phyloP scores from a whole-genome alignment of 2,888 invertebrate species.

The Meta bourneti region DNA sequence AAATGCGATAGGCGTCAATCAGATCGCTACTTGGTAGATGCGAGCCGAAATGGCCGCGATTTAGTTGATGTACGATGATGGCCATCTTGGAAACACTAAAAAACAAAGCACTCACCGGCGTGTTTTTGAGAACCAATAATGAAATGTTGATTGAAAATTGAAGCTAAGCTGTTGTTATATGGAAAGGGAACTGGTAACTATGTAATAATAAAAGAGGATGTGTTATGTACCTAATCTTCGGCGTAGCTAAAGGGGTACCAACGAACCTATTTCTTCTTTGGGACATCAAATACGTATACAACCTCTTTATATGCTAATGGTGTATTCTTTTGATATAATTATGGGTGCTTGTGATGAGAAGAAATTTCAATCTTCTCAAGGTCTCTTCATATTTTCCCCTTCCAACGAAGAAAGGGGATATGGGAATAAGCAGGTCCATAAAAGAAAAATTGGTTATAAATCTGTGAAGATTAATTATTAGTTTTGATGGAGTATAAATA shows the following conservation, averaged over 20 bases:
- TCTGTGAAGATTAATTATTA: no score
- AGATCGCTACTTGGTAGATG: conserved; percentile 33
- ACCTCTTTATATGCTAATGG: conserved; percentile 26
- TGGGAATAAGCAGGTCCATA: no score
- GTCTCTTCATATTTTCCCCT: no score
- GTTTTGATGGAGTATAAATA: no score
- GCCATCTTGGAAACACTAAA: not conserved
- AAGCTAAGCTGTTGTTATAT: conserved; percentile 10
- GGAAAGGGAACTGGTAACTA: conserved; percentile 2
- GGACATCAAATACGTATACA: not conserved
- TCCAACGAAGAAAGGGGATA: no score
- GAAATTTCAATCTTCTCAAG: not conserved
- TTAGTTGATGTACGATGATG: conserved; percentile 9
- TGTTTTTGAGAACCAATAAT: not conserved
- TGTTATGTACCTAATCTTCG: conserved; percentile 3
- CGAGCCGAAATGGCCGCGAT: conserved; percentile 43
- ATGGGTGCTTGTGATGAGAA: not conserved
- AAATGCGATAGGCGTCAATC: conserved; percentile 64
- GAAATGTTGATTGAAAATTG: conserved; percentile 59
- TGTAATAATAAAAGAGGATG: conserved; percentile 35
- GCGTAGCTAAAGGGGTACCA: conserved; percentile 5
- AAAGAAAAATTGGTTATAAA: no score
- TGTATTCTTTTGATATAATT: conserved; percentile 12
- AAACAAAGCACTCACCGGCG: conserved; percentile 24
- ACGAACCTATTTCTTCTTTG: not conserved